Evolutionary conservation across 1,140 invertebrate genomes (phyloP).

Genomic region (Oncopodura yosiiana): DNA sequence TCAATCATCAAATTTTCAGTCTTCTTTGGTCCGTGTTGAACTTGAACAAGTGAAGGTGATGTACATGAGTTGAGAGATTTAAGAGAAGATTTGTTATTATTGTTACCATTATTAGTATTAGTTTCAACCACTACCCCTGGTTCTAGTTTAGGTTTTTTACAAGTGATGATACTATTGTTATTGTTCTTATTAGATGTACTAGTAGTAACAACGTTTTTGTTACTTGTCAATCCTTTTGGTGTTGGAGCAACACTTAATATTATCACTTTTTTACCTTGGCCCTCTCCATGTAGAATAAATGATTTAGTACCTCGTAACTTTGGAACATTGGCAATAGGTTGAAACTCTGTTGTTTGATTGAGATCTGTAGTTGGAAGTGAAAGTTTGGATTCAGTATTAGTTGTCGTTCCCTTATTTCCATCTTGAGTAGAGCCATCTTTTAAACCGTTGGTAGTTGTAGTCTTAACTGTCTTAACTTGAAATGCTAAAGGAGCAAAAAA

Average conservation of each 20-base stretch:
- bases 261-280: conserved; percentile 22
- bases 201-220: neutral
- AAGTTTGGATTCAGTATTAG: neutral
- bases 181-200: neutral
- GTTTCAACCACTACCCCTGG: too few species aligned
- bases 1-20: neutral
- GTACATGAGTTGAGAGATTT: neutral
- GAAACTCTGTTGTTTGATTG: conserved; percentile 9
- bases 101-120: neutral
- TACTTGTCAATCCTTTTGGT: too few species aligned
- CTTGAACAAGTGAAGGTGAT: neutral
- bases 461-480: neutral
- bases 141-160: too few species aligned
- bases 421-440: too few species aligned
- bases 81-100: too few species aligned
- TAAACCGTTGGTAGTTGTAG: neutral
- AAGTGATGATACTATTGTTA: neutral
- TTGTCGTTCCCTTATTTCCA: neutral
- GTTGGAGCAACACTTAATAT: conserved; percentile 9
- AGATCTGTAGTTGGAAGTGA: neutral
- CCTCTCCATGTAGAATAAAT: conserved; percentile 19
- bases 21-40: conserved; percentile 10
- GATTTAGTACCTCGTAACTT: conserved; percentile 13
- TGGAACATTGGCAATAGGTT: conserved; percentile 15
- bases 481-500: conserved; percentile 19